Evolutionary conservation across 2,113 vertebrate species (phyloP).

Genomic region (Cephalopholis sonnerati): DNA sequence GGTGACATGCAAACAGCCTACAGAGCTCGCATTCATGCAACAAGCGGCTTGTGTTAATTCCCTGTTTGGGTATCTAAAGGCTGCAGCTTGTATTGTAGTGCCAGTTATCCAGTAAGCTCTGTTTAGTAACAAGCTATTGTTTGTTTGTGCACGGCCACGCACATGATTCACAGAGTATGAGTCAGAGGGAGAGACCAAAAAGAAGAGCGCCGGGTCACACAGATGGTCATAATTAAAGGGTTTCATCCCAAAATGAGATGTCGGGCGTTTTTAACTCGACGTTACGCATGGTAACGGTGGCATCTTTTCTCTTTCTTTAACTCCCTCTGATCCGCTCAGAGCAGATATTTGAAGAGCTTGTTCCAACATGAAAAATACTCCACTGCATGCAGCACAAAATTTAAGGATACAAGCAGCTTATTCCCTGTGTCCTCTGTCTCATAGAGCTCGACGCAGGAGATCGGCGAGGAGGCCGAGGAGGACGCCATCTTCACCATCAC

Average conservation of each 20-base stretch:
- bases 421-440: not conserved
- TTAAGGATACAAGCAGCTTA: not conserved
- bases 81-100: conserved; percentile 53
- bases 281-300: conserved; percentile 15
- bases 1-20: conserved; percentile 5
- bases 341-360: conserved; percentile 1
- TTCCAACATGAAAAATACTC: not conserved
- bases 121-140: conserved; percentile 66
- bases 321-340: conserved; percentile 32
- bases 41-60: conserved; percentile 49
- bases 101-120: conserved; percentile 59
- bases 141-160: conserved; percentile 35
- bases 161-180: conserved; percentile 54
- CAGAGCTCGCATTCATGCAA: conserved; percentile 40
- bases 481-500: conserved; percentile 97
- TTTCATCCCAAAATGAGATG: conserved; percentile 29
- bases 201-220: conserved; percentile 29
- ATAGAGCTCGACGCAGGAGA: conserved; percentile 98
- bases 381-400: not conserved
- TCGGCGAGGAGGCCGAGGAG: conserved; percentile 96
- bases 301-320: not conserved
- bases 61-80: conserved; percentile 32
- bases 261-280: conserved; percentile 21
- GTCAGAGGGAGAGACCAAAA: conserved; percentile 30
- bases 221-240: conserved; percentile 60